These are phyloP conservation scores for Idaea dimidiata DNA, from an alignment of 2,888 invertebrate genomes.

Conservation along the genomic window DNA sequence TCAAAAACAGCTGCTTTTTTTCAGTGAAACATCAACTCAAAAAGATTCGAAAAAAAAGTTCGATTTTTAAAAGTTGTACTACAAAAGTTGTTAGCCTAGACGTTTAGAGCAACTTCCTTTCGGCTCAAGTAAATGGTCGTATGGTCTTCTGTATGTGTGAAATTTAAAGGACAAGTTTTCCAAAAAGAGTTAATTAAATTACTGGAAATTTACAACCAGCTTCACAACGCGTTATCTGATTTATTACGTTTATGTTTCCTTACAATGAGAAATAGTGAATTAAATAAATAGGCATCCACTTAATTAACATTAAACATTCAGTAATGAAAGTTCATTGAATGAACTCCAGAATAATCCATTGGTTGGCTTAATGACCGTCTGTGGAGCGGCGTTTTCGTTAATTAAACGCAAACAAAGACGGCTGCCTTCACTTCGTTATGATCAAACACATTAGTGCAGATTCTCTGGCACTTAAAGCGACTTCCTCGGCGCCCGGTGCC, in stretches of 20 bases:
- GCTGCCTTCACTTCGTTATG: constrained; percentile 55
- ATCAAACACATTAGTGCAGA: constrained; percentile 63
- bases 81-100: no score
- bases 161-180: not conserved
- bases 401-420: constrained; percentile 70
- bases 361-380: constrained; percentile 54
- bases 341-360: constrained; percentile 49
- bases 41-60: no score
- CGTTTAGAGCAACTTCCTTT: no score
- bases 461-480: constrained; percentile 47
- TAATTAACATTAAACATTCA: constrained; percentile 10
- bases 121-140: no score
- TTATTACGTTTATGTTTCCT: not conserved
- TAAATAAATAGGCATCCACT: not conserved
- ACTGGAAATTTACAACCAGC: not conserved
- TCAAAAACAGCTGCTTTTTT: no score
- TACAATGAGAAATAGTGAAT: constrained; percentile 2
- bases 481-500: constrained; percentile 29
- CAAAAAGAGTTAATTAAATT: not conserved
- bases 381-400: constrained; percentile 56
- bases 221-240: not conserved
- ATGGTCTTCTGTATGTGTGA: constrained; percentile 5
- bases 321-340: constrained; percentile 39
- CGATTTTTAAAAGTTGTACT: no score
- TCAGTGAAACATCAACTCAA: no score